Evolutionary conservation across 2,888 invertebrate species (phyloP), one percentile per base, ranked within the genome.

Genomic region (Tetrapedia diversipes): DNA sequence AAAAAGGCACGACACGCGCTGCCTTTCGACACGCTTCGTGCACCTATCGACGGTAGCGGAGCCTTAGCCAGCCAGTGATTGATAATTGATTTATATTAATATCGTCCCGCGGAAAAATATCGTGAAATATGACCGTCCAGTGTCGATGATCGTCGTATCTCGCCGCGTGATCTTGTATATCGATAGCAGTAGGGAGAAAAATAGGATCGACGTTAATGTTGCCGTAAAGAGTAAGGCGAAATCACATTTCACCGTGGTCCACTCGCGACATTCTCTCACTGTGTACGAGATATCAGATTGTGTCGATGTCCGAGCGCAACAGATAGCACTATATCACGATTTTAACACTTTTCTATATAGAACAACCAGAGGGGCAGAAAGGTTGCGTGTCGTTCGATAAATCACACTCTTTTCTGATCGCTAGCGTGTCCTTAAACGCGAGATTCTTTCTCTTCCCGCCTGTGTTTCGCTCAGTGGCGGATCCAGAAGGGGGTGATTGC

Each of bases 241-340:
- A 63, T 64, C 77, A 37, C 69, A 60, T 59, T 76, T 69, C 69
- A 56, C 67, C 59, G 24, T 76, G 63, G 67, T 59, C 60, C 77
- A 37, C 37, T 32, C 49, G 77, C 47, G 53, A 70, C 60, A 70
- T 67, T 74, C 49, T 47, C 73, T 47, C 14, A 7, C 43, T 14
- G 51, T 4, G 60, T 60, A 45, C 74, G 19, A 37, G 64, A 51
- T 69, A 61, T 64, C 53, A 49, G 72, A 78, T 72, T 60, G 53
- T 54, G 37, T 39, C 32, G 72, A 77, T 67, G 64, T 37, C 2
- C 39, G 19, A 10, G 22, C 14, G 51, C 8, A 11, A 32, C 43
- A 49, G 7, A n/a, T n/a, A 41, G 59, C 34, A 67, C 77, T 78
- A 77, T 51, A 78, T 78, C 77, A 78, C 45, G 63, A 67, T 70